Evolutionary conservation across 2,888 invertebrate genomes (phyloP).

Genomic region (Eristalinus sepulchralis): DNA sequence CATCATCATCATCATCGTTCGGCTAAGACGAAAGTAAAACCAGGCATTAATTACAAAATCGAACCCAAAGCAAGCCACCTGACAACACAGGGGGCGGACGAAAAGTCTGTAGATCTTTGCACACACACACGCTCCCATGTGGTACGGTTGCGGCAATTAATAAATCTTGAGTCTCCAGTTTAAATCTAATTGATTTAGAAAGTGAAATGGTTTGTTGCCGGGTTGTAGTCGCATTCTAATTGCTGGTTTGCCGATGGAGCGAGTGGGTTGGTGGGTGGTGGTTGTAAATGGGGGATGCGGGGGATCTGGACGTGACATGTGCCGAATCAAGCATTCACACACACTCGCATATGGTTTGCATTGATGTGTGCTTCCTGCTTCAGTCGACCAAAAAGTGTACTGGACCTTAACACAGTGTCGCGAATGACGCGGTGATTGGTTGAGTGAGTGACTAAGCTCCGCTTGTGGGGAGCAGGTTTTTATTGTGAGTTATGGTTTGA

Average conservation of each 20-base stretch:
- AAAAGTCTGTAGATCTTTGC: background rate
- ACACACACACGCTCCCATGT: constrained; percentile 28
- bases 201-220: constrained; percentile 61
- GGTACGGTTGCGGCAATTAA: constrained; percentile 42
- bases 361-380: constrained; percentile 65
- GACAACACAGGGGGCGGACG: background rate
- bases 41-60: constrained; percentile 61
- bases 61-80: constrained; percentile 20
- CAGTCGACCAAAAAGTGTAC: constrained; percentile 57
- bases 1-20: constrained; percentile 37
- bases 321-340: constrained; percentile 11
- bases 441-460: background rate
- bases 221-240: background rate
- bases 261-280: background rate
- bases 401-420: constrained; percentile 4
- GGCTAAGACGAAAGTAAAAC: constrained; percentile 61
- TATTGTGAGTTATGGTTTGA: background rate
- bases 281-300: constrained; percentile 37
- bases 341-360: constrained; percentile 44
- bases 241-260: background rate
- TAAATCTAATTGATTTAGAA: constrained; percentile 68
- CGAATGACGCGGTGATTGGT: background rate
- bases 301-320: background rate
- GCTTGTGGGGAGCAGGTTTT: background rate
- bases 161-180: constrained; percentile 46